phyloP scores from a whole-genome alignment of 1,140 invertebrate species.

The Leptinotarsa lineolata region DNA sequence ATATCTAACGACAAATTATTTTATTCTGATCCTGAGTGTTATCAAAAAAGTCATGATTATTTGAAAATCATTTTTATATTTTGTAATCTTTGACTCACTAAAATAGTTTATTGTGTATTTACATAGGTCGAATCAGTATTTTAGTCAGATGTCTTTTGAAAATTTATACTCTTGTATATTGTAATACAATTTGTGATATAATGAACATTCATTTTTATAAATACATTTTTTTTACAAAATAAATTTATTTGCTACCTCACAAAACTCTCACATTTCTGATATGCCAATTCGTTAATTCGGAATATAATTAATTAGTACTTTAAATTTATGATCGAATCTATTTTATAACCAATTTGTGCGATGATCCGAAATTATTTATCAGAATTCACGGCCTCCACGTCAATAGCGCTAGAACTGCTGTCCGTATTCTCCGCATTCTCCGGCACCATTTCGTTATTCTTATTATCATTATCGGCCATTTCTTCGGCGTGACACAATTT shows the following conservation, averaged over 20 bases:
- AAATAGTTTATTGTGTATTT: too few species aligned
- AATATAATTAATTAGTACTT: background rate
- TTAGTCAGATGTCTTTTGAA: too few species aligned
- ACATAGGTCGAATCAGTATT: too few species aligned
- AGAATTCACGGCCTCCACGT: conserved; percentile 43
- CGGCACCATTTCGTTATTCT: conserved; percentile 50
- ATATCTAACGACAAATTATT: too few species aligned
- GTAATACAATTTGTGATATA: too few species aligned
- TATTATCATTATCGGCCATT: conserved; percentile 51
- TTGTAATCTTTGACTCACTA: too few species aligned
- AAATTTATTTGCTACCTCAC: background rate
- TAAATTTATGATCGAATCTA: background rate
- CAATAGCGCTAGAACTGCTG: conserved; percentile 47
- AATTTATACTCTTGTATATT: too few species aligned
- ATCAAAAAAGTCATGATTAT: too few species aligned
- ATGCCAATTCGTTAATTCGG: background rate
- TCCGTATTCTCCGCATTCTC: conserved; percentile 42
- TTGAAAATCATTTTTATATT: too few species aligned
- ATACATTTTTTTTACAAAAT: background rate
- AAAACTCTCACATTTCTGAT: conserved; percentile 4
- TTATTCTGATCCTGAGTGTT: too few species aligned
- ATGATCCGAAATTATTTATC: conserved; percentile 18
- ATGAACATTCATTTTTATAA: too few species aligned
- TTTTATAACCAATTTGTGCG: background rate
- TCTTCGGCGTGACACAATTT: conserved; percentile 80